Evolutionary conservation across 2,888 invertebrate genomes (phyloP).

Genomic region (Drosophila kanekoi): DNA sequence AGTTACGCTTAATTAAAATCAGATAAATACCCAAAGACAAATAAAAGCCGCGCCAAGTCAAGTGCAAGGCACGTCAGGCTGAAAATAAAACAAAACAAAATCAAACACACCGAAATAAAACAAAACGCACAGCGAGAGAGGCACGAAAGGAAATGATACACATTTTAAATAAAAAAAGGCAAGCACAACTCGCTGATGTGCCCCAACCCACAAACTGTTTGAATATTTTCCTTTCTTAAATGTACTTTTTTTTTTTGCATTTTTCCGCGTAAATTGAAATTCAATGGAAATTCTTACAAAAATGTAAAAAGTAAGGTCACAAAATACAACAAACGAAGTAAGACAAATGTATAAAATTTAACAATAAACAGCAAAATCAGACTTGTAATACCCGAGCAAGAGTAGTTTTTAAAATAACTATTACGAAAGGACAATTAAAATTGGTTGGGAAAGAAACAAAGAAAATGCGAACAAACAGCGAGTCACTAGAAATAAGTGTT

Average conservation of each 20-base stretch:
- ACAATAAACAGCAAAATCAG: background rate
- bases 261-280: conserved; percentile 53
- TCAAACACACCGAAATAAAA: conserved; percentile 2
- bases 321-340: background rate
- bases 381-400: background rate
- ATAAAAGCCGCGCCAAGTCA: conserved; percentile 58
- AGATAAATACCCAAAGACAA: conserved; percentile 72
- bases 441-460: background rate
- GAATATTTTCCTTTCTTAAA: background rate
- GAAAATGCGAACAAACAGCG: background rate
- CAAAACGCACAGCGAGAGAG: conserved; percentile 13
- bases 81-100: conserved; percentile 20
- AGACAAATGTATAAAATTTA: background rate
- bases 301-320: conserved; percentile 22
- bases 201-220: conserved; percentile 7
- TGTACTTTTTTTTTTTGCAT: conserved; percentile 12
- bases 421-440: conserved; percentile 2
- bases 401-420: conserved; percentile 3
- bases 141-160: conserved; percentile 40
- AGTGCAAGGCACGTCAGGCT: conserved; percentile 32
- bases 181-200: conserved; percentile 19
- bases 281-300: conserved; percentile 46
- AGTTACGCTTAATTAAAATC: conserved; percentile 69
- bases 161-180: conserved; percentile 36
- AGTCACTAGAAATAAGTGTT: background rate